Conservation (phyloP, 2,113 vertebrate species). For the Eleginops maclovinus region DNA sequence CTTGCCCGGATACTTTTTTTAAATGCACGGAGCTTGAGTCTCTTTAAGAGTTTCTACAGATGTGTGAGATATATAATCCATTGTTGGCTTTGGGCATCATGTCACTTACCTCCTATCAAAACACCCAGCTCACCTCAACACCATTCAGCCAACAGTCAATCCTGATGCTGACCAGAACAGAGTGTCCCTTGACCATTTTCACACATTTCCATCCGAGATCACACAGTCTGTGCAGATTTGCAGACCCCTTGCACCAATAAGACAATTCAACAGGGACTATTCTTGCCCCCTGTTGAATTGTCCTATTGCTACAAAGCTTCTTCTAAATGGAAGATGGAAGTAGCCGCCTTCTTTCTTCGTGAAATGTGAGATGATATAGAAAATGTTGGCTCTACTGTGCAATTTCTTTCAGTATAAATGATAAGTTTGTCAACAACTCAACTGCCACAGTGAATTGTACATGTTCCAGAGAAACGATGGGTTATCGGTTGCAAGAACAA, state of each 20-base stretch:
- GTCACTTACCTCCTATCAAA: conserved; percentile 71
- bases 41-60: conserved; percentile 67
- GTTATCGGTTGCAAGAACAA: conserved; percentile 32
- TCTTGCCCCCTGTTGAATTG: conserved; percentile 17
- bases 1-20: conserved; percentile 29
- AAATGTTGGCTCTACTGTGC: background rate
- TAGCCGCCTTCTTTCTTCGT: background rate
- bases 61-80: conserved; percentile 67
- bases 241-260: conserved; percentile 13
- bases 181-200: conserved; percentile 55
- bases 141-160: conserved; percentile 53
- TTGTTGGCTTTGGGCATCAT: conserved; percentile 61
- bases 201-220: conserved; percentile 68
- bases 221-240: conserved; percentile 17
- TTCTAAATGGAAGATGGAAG: conserved; percentile 7
- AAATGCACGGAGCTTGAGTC: conserved; percentile 37
- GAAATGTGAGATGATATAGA: background rate
- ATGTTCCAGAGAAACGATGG: conserved; percentile 39
- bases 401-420: conserved; percentile 13
- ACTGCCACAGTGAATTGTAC: conserved; percentile 19
- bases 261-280: no score
- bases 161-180: conserved; percentile 47
- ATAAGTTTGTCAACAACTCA: conserved; percentile 41
- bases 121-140: conserved; percentile 40
- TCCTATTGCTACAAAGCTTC: background rate